Base-by-base conservation (phyloP, 1,140 invertebrate species). In the Geopemphigus sp. region DNA sequence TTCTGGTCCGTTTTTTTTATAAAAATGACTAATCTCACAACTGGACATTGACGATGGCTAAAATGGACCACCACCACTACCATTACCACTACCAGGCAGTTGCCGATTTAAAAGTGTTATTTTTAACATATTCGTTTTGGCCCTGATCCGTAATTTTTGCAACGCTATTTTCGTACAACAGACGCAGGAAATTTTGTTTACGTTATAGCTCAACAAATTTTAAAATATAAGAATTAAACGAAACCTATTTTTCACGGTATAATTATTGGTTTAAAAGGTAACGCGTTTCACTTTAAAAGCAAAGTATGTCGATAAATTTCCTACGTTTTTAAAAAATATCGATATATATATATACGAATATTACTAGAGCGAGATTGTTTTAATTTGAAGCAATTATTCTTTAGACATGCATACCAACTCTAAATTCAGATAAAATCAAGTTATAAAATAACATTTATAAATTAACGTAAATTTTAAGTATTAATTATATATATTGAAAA, bases 51-150 rank as follows among this genome's bases (percentile, higher is more conserved):
- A 45, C 32, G 54, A 74, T 74, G 39, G 72, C 72, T 29, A 74
- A 74, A 74, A 59, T 56, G 74, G n/a, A 59, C 74, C 22, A 78
- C 73, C 73, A 61, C 72, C 17, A 45, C 56, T 6, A 59, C 19
- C 61, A 76, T 61, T 29, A 53, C 56, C 29, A 76, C 73, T 29
- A 45, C 56, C 5, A 47, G 6, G 22, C 73, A 5, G 39, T 26
- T 47, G 15, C 12, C 57, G 63, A 61, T 78, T 78, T 63, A 78
- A 78, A 74, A 63, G 57, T 10, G 74, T 78, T 78, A 78, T 78
- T 78, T 78, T 78, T 78, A 78, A 78, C 74, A 61, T 78, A 61
- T 26, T 59, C 15, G 63, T 78, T 50, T 78, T 78, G 74, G 74
- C 74, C 74, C 57, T 47, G 57, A 5, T 63, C 5, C 57, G 22